Conservation (phyloP, 2,888 invertebrate genomes). For the Tolmerus cingulatus region DNA sequence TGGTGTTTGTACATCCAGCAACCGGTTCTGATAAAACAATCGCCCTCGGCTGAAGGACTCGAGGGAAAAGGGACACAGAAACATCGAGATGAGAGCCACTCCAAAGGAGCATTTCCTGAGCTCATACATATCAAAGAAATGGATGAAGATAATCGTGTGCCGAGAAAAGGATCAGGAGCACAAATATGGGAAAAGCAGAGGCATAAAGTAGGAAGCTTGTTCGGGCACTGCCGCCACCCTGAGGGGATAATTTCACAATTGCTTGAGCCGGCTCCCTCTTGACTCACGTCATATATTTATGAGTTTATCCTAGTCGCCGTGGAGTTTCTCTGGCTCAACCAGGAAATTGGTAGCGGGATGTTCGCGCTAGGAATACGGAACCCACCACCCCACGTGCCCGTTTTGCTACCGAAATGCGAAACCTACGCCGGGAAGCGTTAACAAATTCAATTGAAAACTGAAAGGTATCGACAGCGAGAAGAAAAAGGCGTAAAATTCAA, state of each 20-base stretch:
- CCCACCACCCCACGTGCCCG: neutral
- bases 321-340: neutral
- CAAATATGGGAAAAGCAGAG: constrained; percentile 12
- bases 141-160: constrained; percentile 40
- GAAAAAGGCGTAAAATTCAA: constrained; percentile 4
- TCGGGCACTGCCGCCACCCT: neutral
- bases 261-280: neutral
- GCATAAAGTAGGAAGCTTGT: constrained; percentile 9
- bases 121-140: constrained; percentile 43
- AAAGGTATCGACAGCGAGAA: constrained; percentile 12
- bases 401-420: neutral
- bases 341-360: neutral
- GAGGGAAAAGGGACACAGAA: constrained; percentile 4
- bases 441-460: constrained; percentile 32
- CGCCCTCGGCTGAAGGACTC: neutral
- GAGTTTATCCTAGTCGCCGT: constrained; percentile 3
- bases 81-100: neutral
- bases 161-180: constrained; percentile 8
- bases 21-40: constrained; percentile 22
- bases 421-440: neutral
- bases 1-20: constrained; percentile 23
- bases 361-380: neutral
- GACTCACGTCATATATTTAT: constrained; percentile 37
- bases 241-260: constrained; percentile 40
- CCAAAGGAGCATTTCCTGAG: neutral